These are phyloP conservation scores for Tachina fera DNA, from an alignment of 2,888 invertebrate species.

Conservation along the genomic window DNA sequence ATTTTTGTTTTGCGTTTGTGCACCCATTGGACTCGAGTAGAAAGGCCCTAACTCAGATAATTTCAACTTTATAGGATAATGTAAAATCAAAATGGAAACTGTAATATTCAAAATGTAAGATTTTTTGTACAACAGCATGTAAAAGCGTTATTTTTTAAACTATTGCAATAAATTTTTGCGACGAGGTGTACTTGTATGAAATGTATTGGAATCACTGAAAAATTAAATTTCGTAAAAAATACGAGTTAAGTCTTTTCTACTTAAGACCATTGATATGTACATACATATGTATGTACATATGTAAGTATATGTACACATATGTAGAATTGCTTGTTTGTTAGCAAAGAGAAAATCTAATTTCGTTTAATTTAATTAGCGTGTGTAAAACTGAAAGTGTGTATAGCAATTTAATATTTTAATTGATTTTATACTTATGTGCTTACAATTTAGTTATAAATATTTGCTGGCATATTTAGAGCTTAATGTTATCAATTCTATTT, in stretches of 20 bases:
- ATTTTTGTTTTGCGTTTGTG: conserved; percentile 31
- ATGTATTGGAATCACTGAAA: too few species aligned
- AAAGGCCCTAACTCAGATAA: too few species aligned
- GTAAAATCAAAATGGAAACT: too few species aligned
- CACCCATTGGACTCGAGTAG: background rate
- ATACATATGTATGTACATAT: background rate
- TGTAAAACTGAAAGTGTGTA: background rate
- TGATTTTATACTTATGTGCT: background rate
- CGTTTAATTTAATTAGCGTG: background rate
- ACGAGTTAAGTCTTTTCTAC: too few species aligned
- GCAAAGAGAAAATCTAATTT: conserved; percentile 20
- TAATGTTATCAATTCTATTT: background rate
- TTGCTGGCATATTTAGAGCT: background rate
- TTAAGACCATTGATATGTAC: background rate
- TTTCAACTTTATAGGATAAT: too few species aligned
- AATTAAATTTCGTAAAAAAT: too few species aligned
- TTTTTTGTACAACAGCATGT: too few species aligned
- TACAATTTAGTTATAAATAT: background rate
- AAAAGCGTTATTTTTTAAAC: too few species aligned
- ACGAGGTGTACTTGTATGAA: too few species aligned
- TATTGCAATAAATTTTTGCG: too few species aligned
- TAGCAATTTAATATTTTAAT: background rate
- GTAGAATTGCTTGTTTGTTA: background rate
- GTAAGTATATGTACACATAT: background rate
- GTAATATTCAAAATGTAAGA: too few species aligned